A percentile compares a stretch with the other conserved stretches of the same genome.
phyloP scores from a whole-genome alignment of 2,113 vertebrate species.

The Cynoglossus semilaevis region DNA sequence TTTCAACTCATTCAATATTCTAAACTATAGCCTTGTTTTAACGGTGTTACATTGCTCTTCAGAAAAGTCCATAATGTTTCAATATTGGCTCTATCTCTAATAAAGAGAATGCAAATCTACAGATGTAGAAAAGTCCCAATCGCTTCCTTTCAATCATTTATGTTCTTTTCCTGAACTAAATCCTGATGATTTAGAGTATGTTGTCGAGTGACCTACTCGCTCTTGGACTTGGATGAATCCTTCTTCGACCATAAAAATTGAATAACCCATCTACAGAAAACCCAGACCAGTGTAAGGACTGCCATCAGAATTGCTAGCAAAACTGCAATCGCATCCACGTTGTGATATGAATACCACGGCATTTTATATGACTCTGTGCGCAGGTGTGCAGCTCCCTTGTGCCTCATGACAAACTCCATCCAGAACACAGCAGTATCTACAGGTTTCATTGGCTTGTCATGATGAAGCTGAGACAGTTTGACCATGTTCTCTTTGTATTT shows the following conservation, averaged over 20 bases:
- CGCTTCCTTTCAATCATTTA: too few species aligned
- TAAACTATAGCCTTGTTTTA: too few species aligned
- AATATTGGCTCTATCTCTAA: too few species aligned
- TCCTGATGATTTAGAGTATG: too few species aligned
- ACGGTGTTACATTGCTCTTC: too few species aligned
- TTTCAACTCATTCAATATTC: too few species aligned
- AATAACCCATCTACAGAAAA: conserved; percentile 35
- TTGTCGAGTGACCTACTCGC: conserved; percentile 24
- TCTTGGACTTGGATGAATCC: conserved; percentile 26
- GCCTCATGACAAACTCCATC: conserved; percentile 66
- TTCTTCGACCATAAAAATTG: conserved; percentile 11
- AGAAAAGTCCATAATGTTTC: too few species aligned
- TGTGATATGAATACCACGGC: conserved; percentile 57
- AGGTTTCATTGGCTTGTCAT: conserved; percentile 63
- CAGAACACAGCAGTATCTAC: conserved; percentile 66
- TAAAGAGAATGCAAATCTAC: too few species aligned
- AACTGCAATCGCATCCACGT: conserved; percentile 50
- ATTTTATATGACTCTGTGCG: conserved; percentile 54
- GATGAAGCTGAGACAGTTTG: conserved; percentile 64
- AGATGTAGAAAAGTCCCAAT: too few species aligned
- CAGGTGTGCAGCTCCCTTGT: conserved; percentile 67
- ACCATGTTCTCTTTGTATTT: conserved; percentile 65
- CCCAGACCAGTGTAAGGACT: not conserved
- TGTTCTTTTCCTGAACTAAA: too few species aligned
- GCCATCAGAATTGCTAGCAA: conserved; percentile 15